phyloP scores from a whole-genome alignment of 2,113 vertebrate species.

The Trogon melanurus region DNA sequence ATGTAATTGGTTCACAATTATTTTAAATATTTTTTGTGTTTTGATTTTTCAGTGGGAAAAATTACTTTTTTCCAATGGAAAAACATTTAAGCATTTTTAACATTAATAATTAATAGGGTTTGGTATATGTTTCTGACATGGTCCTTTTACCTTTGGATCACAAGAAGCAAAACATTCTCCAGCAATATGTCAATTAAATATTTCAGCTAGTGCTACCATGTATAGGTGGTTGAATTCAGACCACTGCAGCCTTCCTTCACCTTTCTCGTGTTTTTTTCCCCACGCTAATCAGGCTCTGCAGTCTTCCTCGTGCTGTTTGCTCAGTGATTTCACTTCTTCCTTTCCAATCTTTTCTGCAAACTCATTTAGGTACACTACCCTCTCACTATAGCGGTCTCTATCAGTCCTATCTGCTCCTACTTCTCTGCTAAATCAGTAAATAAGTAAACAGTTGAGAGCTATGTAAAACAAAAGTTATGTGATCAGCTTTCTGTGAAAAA shows the following conservation, averaged over 20 bases:
- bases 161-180: background rate
- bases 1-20: background rate
- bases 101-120: background rate
- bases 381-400: background rate
- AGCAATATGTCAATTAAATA: background rate
- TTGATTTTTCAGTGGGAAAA: background rate
- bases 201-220: background rate
- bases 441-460: slow-evolving; percentile 8
- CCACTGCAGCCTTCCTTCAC: background rate
- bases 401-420: background rate
- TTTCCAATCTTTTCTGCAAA: slow-evolving; percentile 17
- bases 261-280: background rate
- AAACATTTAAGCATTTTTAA: background rate
- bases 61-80: background rate
- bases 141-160: background rate
- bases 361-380: background rate
- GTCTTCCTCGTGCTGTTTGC: background rate
- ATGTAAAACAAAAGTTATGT: slow-evolving; percentile 50
- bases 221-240: background rate
- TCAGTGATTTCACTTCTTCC: background rate
- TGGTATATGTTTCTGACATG: background rate
- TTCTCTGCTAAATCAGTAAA: slow-evolving; percentile 32
- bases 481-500: slow-evolving; percentile 1
- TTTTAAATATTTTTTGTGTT: background rate
- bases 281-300: background rate